These are phyloP conservation scores for Endomychus coccineus DNA, from an alignment of 2,888 invertebrate genomes.

Conservation along the genomic window DNA sequence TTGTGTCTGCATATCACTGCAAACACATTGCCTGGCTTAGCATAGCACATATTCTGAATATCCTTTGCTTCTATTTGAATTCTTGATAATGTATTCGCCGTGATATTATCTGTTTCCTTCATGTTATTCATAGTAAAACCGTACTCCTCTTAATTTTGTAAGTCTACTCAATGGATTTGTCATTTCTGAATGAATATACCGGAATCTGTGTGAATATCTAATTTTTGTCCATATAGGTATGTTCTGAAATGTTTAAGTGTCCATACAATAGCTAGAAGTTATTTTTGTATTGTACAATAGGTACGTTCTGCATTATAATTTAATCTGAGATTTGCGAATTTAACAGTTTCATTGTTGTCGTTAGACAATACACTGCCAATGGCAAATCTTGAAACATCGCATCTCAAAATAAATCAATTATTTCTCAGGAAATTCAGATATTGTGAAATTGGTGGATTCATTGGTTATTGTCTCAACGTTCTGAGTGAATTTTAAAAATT, in stretches of 20 bases:
- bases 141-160: conserved; percentile 23
- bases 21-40: neutral
- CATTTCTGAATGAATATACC: conserved; percentile 23
- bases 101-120: conserved; percentile 20
- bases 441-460: conserved; percentile 15
- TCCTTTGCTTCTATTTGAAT: conserved; percentile 10
- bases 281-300: conserved; percentile 17
- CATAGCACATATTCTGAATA: conserved; percentile 14
- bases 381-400: conserved; percentile 14
- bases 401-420: conserved; percentile 15
- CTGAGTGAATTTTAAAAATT: conserved; percentile 14
- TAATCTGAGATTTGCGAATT: too few species aligned
- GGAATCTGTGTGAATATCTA: conserved; percentile 22
- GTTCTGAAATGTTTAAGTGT: conserved; percentile 23
- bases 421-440: conserved; percentile 14
- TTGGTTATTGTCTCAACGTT: conserved; percentile 12
- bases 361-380: conserved; percentile 14
- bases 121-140: conserved; percentile 22
- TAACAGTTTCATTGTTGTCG: conserved; percentile 12
- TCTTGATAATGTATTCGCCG: conserved; percentile 14
- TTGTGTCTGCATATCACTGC: too few species aligned
- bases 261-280: too few species aligned
- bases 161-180: conserved; percentile 25
- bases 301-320: conserved; percentile 13
- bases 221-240: conserved; percentile 21